phyloP scores from a whole-genome alignment of 2,888 invertebrate species.

The Hypselothyrea guttata region DNA sequence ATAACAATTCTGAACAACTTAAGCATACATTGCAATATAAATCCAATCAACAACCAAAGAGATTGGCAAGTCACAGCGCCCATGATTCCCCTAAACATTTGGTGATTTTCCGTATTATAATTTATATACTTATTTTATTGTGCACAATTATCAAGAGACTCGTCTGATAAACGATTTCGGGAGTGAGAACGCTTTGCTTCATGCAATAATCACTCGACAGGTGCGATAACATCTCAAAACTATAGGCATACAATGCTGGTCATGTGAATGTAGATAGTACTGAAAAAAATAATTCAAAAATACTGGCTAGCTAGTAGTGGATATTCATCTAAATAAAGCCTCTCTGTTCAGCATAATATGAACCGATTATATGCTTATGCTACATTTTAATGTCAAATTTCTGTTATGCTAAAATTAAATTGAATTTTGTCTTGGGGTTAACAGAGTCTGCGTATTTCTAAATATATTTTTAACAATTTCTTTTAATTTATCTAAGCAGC shows the following conservation, averaged over 20 bases:
- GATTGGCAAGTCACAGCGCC: conserved; percentile 45
- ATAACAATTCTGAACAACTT: conserved; percentile 26
- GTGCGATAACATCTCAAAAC: conserved; percentile 36
- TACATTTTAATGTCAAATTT: no score
- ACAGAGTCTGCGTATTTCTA: no score
- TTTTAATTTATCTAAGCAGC: no score
- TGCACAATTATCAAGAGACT: conserved; percentile 41
- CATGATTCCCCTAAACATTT: conserved; percentile 19
- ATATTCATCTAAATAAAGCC: no score
- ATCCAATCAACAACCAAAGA: background rate
- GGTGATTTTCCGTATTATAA: conserved; percentile 59
- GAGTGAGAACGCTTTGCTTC: conserved; percentile 54
- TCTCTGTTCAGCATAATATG: no score
- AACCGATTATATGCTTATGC: no score
- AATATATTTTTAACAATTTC: no score
- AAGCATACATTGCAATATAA: conserved; percentile 42
- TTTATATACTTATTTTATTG: conserved; percentile 60
- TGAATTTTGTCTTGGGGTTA: no score
- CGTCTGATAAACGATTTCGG: conserved; percentile 64
- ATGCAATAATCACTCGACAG: conserved; percentile 41
- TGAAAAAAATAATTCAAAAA: no score
- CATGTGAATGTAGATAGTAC: conserved; percentile 33
- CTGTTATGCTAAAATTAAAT: no score
- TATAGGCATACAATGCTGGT: conserved; percentile 27
- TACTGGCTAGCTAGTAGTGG: no score